Base-by-base conservation (phyloP, 1,140 invertebrate species). In the Zaprionus camerounensis region DNA sequence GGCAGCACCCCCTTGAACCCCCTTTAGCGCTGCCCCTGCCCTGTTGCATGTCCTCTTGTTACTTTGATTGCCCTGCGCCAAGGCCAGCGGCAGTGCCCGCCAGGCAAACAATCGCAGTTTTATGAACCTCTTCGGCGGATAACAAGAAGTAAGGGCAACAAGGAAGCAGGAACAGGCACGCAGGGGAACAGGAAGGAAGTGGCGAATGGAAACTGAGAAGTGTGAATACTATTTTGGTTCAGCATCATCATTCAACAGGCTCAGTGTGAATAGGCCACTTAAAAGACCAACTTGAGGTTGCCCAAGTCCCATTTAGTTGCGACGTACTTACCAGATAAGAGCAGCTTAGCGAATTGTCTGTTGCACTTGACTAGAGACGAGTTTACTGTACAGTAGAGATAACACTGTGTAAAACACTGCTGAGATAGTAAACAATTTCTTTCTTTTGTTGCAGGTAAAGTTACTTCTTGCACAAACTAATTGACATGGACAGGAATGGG, bases 51-150 rank as follows among this genome's bases (percentile, higher is more conserved):
- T 34, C 53, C 41, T 65, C 61, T 63, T 20, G 22, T 36, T 74
- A 71, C 77, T 74, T 58, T 75, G 75, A 71, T 55, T 46, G 24
- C 65, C 49, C 59, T 55, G 46, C 24, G 51, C 59, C 59, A 71
- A 71, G 69, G 69, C 24, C 68, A 71, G 34, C 46, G 58, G 36
- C 41, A 31, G 38, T 24, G 20, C 62, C 62, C 63, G 67, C 38
- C 55, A 46, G 49, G 59, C 70, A 31, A 65, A 64, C 56, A 81
- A 84, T 81, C 71, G 61, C 64, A 76, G 64, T 75, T 85, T 84
- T 81, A 85, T 81, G 84, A 84, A 81, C 57, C 77, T 57, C 13
- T 46, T 66, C 46, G 44, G 38, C 44, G 61, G 49, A 49, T 38
- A 63, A 55, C 65, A 51, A 44, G 41, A 55, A 41, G 20, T 7